A percentile compares a stretch with the other conserved stretches of the same genome.
These are phyloP conservation scores for Tortricodes alternella DNA, from an alignment of 2,888 invertebrate species.

Conservation along the genomic window DNA sequence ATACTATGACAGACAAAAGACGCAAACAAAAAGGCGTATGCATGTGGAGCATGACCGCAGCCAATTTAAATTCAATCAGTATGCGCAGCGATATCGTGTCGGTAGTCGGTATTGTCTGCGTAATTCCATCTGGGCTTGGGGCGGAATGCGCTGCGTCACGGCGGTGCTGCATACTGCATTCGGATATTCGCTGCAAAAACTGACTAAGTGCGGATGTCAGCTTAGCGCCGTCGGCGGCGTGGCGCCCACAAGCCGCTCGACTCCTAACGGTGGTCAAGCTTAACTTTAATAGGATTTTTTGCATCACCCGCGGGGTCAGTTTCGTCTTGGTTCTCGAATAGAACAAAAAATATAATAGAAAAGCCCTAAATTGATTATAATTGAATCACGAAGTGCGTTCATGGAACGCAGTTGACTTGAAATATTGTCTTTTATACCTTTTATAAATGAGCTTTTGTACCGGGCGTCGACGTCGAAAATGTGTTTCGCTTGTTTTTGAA, in stretches of 20 bases:
- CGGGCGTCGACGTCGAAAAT: too few relatives aligned
- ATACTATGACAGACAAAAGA: slow-evolving; percentile 23
- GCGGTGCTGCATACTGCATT: slow-evolving; percentile 69
- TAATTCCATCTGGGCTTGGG: slow-evolving; percentile 68
- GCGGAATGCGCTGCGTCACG: slow-evolving; percentile 61
- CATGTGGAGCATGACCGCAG: slow-evolving; percentile 29
- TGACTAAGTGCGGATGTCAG: slow-evolving; percentile 49
- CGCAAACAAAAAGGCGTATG: slow-evolving; percentile 23
- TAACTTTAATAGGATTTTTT: slow-evolving; percentile 73
- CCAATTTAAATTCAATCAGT: slow-evolving; percentile 33
- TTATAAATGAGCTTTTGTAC: too few relatives aligned
- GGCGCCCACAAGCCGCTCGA: slow-evolving; percentile 55
- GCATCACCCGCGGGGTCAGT: slow-evolving; percentile 53
- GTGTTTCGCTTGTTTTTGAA: too few relatives aligned
- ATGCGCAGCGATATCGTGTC: slow-evolving; percentile 53
- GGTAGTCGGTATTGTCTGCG: slow-evolving; percentile 55
- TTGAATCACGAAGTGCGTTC: slow-evolving; percentile 56
- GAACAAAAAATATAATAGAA: slow-evolving; percentile 18
- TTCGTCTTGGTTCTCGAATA: slow-evolving; percentile 47
- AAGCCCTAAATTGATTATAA: slow-evolving; percentile 64
- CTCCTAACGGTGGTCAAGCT: slow-evolving; percentile 68
- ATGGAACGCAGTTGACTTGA: slow-evolving; percentile 38
- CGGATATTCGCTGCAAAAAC: slow-evolving; percentile 64
- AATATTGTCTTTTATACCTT: neutral
- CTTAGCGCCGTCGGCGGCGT: slow-evolving; percentile 39